A percentile compares a stretch with the other conserved stretches of the same genome.
Conservation (phyloP, 2,888 invertebrate genomes). For the Alloscopus bannaensis region DNA sequence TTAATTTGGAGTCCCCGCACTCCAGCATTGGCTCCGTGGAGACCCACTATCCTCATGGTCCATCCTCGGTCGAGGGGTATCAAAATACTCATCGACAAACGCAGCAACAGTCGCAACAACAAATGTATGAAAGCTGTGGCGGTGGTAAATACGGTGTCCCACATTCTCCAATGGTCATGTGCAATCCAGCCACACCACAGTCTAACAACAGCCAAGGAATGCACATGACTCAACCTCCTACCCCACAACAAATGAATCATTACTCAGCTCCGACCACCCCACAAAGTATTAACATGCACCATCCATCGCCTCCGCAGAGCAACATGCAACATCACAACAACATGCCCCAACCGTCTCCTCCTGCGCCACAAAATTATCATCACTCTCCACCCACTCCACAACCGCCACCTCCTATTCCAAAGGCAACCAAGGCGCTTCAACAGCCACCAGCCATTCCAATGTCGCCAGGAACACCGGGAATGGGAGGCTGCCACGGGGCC, state of each 20-base stretch:
- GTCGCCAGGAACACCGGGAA: constrained; percentile 49
- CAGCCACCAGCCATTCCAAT: constrained; percentile 54
- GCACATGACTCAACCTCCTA: constrained; percentile 66
- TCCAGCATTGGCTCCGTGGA: constrained; percentile 70
- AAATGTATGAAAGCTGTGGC: constrained; percentile 63
- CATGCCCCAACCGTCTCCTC: constrained; percentile 69
- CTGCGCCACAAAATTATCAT: constrained; percentile 70
- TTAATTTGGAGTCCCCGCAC: constrained; percentile 72
- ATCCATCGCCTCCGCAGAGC: constrained; percentile 67
- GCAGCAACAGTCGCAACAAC: constrained; percentile 48
- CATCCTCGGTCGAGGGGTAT: constrained; percentile 68
- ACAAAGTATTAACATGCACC: constrained; percentile 70
- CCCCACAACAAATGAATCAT: constrained; percentile 67
- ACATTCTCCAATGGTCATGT: constrained; percentile 71
- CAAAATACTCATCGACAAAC: constrained; percentile 58
- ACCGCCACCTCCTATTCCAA: constrained; percentile 71
- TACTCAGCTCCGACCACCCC: constrained; percentile 71
- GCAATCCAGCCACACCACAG: constrained; percentile 70
- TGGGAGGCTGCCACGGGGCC: constrained; percentile 43
- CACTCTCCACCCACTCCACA: constrained; percentile 73
- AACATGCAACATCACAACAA: constrained; percentile 77
- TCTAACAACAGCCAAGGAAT: constrained; percentile 29
- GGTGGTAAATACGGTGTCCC: constrained; percentile 58
- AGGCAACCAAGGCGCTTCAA: constrained; percentile 51
- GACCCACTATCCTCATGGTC: constrained; percentile 67